Conservation (phyloP, 2,888 invertebrate genomes). For the Agelastica alni region DNA sequence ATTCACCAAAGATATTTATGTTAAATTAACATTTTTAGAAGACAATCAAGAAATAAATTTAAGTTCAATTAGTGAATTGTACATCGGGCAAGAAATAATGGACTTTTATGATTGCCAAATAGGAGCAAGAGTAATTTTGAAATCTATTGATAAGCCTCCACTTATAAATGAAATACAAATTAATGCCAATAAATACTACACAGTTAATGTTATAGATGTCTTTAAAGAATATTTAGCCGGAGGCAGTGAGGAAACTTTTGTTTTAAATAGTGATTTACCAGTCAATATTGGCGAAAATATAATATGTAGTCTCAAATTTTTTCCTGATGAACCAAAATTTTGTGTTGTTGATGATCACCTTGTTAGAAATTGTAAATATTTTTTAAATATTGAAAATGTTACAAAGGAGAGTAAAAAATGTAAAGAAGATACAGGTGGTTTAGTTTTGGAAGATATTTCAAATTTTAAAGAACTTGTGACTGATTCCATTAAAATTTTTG, state of each 20-base stretch:
- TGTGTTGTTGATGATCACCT: conserved; percentile 61
- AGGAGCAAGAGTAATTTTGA: conserved; percentile 63
- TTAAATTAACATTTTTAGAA: conserved; percentile 50
- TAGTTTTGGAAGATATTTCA: conserved; percentile 50
- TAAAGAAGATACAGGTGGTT: conserved; percentile 11
- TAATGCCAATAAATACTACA: conserved; percentile 42
- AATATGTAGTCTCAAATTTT: conserved; percentile 47
- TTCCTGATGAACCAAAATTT: conserved; percentile 58
- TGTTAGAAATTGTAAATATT: conserved; percentile 59
- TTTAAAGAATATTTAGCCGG: conserved; percentile 62
- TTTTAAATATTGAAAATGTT: conserved; percentile 35
- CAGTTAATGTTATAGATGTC: conserved; percentile 53
- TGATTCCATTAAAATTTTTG: conserved; percentile 48
- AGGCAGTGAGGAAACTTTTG: conserved; percentile 58
- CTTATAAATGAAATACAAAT: conserved; percentile 60
- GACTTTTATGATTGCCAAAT: conserved; percentile 60
- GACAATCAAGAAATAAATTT: conserved; percentile 34
- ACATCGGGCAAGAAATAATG: conserved; percentile 62
- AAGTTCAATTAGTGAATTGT: conserved; percentile 45
- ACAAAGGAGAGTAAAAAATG: conserved; percentile 19
- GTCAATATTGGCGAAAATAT: conserved; percentile 55
- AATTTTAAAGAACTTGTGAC: conserved; percentile 61
- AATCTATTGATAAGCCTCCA: conserved; percentile 47
- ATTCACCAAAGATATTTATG: conserved; percentile 38
- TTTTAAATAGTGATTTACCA: conserved; percentile 61